Evolutionary conservation across 2,797 vertebrate genomes (phyloP), one percentile per base, ranked within the genome.

Genomic region (Paedocypris micromegethes): DNA sequence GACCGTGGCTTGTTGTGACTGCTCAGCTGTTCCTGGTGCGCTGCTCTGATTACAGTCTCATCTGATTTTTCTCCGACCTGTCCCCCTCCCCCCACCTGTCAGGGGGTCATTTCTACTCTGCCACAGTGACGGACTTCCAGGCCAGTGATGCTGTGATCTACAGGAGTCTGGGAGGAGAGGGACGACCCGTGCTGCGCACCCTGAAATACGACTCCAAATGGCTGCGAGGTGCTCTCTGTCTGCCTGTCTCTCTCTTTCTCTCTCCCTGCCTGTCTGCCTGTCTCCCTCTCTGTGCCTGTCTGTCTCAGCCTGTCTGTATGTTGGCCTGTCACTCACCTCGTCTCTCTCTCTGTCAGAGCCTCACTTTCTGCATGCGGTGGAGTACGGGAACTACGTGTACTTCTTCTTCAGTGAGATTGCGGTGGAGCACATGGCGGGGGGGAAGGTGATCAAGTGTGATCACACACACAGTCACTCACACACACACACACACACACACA

Each of bases 171-270:
- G 89, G 89, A 1, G 88, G 88, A 2, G 95, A 95, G 38, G 93
- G 89, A 6, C 93, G 92, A 8, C 85, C 87, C 0, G 94, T 95
- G 53, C 89, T 98, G 60, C 86, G 96, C 70, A 96, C 94, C 9
- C 93, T 98, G 83, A 98, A 96, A 86, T 98, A 98, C 40, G 96
- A 98, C 86, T 98, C 96, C 86, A 98, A 98, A 78, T 98, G 96
- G 96, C 93, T 97, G 77, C 87, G 96, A 93, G 96, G 94, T 96
- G 85, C 40, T 1, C 23, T 23, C 23, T 23, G 1, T 23, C 23
- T 23, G 23, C 23, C 23, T 23, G 23, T 23, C 23, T 23, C 23
- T 23, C 23, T 23, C 23, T 23, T 23, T 23, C 23, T 23, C 23
- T 23, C 23, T 23, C 23, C 23, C 23, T 23, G 23, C 23, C 23